Evolutionary conservation across 2,113 vertebrate genomes (phyloP).

Genomic region (Colossoma macropomum): DNA sequence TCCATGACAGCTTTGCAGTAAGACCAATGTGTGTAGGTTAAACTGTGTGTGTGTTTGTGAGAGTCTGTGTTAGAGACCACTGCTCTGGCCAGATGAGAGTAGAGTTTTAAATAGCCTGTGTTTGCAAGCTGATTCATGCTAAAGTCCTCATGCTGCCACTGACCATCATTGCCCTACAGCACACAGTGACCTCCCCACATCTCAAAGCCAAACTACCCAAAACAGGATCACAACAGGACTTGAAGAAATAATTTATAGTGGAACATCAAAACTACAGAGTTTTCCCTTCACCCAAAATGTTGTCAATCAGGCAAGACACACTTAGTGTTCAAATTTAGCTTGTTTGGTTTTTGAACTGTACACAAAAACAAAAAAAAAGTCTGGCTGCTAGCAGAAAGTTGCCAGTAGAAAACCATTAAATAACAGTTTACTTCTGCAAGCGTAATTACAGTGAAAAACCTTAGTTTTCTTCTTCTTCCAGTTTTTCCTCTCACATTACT

Average conservation of each 20-base stretch:
- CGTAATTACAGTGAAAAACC: no score
- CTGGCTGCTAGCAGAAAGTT: no score
- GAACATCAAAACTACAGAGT: background rate
- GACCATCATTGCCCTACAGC: background rate
- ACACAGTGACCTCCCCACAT: background rate
- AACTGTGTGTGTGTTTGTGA: background rate
- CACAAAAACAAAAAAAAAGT: no score
- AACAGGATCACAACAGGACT: background rate
- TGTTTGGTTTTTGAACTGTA: no score
- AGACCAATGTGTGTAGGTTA: background rate
- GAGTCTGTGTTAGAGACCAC: background rate
- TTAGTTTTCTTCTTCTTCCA: no score
- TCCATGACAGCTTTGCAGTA: background rate
- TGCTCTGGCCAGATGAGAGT: background rate
- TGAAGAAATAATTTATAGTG: background rate
- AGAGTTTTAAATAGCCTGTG: background rate
- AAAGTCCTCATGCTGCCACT: background rate
- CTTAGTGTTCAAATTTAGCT: no score
- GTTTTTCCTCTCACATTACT: no score
- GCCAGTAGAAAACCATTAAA: no score
- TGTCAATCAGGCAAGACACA: no score
- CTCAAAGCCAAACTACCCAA: background rate
- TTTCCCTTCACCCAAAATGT: no score
- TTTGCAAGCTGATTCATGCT: background rate
- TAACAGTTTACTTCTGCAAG: no score